Conservation (phyloP, 2,797 vertebrate species). For the Dallia pectoralis region DNA sequence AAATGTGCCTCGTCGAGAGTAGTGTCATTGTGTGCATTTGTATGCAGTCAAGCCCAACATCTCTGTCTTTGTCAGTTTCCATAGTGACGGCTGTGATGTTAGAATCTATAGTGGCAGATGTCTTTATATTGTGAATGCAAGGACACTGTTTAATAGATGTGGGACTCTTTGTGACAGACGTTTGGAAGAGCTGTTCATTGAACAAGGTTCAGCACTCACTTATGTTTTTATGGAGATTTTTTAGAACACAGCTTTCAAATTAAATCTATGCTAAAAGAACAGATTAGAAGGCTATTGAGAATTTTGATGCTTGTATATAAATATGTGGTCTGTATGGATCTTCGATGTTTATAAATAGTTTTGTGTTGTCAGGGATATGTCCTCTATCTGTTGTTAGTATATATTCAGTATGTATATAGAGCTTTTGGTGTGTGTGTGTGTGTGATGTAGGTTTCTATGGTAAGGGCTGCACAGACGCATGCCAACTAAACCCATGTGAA, state of each 20-base stretch:
- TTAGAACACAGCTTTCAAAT: neutral
- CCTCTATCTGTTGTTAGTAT: neutral
- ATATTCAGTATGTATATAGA: neutral
- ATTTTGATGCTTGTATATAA: neutral
- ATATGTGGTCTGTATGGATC: neutral
- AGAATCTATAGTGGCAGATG: slow-evolving; percentile 38
- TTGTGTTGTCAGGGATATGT: neutral
- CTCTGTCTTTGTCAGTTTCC: slow-evolving; percentile 54
- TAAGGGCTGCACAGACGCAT: slow-evolving; percentile 87
- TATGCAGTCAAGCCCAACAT: slow-evolving; percentile 50
- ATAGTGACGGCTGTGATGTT: slow-evolving; percentile 58
- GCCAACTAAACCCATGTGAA: slow-evolving; percentile 95
- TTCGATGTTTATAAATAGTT: neutral
- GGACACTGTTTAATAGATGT: neutral
- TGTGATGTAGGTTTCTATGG: slow-evolving; percentile 86
- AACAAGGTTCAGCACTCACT: slow-evolving; percentile 20
- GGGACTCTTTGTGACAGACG: neutral
- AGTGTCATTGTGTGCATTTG: slow-evolving; percentile 40
- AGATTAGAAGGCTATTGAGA: neutral
- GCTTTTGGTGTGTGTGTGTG: neutral
- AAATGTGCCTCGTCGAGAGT: slow-evolving; percentile 15
- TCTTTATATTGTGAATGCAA: neutral
- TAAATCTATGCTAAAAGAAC: neutral
- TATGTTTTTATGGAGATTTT: neutral
- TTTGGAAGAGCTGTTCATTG: slow-evolving; percentile 9